Base-by-base conservation (phyloP, 2,888 invertebrate species). In the Automeris io region DNA sequence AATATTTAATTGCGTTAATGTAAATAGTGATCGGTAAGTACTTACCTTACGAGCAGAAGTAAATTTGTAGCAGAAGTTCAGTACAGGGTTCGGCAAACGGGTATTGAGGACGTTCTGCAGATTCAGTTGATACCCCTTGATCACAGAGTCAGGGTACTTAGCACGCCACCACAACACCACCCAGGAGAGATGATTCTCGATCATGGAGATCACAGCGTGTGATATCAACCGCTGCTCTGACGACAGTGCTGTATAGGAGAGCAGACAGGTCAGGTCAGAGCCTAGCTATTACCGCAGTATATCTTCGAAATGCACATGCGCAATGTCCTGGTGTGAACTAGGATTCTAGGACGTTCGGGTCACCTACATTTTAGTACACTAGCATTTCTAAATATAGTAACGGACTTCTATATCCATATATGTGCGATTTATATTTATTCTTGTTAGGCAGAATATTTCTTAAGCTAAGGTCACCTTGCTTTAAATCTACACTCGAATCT, bases 111-210 rank as follows among this genome's bases (percentile, higher is more conserved):
- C 94, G 70, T 92, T 95, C 74, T 96, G 96, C 59, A 96, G 89
- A 75, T 96, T 96, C 57, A 96, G 90, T 88, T 96, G 95, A 88
- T 95, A 96, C 23, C 95, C 95, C 85, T 95, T 95, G 71, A 96
- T 89, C 52, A 95, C 92, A 65, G 92, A 91, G 60, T 95, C 95
- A n/a, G 96, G 93, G 71, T 93, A 94, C 88, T 96, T 96, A 66
- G 94, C 93, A 63, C 96, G 93, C 96, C 96, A 97, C 90, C 94
- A 95, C 74, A 93, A 89, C 43, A 95, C 90, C 57, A 96, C 95
- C 97, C 96, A 97, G 40, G 93, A 91, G 26, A 97, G 91, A 74
- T 97, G 96, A 72, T 97, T 96, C 81, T 97, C 97, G 59, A 97
- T 91, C 96, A 98, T 96, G 47, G 95, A 95, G 68, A 95, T 93